Evolutionary conservation across 2,113 vertebrate species (phyloP), one percentile per base, ranked within the genome.

Genomic region (Rhinolophus ferrumequinum): DNA sequence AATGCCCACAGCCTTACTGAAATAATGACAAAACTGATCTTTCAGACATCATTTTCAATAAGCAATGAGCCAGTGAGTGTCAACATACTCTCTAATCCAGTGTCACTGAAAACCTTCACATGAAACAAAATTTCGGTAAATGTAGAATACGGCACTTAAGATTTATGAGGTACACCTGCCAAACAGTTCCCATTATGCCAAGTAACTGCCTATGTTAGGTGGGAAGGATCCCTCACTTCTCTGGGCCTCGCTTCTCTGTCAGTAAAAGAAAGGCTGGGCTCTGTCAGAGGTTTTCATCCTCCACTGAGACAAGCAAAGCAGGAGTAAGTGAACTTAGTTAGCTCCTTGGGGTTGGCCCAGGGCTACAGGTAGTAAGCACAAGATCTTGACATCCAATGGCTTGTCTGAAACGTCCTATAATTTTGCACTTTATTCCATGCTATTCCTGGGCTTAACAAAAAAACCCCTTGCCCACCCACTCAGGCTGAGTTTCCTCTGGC

Each of bases 371-470:
- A 5, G 19, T 52, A 66, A 90, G 58, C 50, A 41, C 41, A 44
- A 5, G 75, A 26, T 41, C 52, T 77, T 76, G 14, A 66, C 6
- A 66, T 54, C 28, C 72, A 70, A 19, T 41, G 66, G 35, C 64
- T 62, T 38, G 19, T 64, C 56, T 52, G 76, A 22, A 90, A 80
- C n/a, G 30, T 80, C 13, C 30, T 84, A 12, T 47, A 38, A 58
- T 73, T 89, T 60, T 70, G 11, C 24, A 76, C 76, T 77, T 76
- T 60, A 72, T 44, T 58, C 16, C 66, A 9, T 15, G 85, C 26
- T 58, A 38, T 58, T 44, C n/a, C 30, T 33, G 19, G 58, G 22
- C 67, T 94, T 79, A 92, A 85, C 44, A 69, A 88, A 89, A 76
- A 30, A 54, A 21, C 18, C 54, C 50, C 58, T 24, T 19, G 26